Evolutionary conservation across 2,113 vertebrate genomes (phyloP).

Genomic region (Lipotes vexillifer): DNA sequence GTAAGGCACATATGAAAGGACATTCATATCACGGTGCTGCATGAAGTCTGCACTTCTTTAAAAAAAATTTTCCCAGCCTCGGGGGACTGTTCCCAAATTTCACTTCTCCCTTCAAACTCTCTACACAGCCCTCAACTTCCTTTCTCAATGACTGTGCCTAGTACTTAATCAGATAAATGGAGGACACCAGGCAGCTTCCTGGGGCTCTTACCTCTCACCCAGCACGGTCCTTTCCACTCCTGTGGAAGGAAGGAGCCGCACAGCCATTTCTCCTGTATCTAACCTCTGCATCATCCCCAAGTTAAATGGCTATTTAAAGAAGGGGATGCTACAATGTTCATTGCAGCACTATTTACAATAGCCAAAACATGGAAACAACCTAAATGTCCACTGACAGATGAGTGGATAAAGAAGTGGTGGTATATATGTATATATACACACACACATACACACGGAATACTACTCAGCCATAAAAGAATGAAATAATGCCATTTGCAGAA

Average conservation of each 20-base stretch:
- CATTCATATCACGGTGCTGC: accelerated
- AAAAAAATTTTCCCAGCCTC: background rate
- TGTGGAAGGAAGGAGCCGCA: background rate
- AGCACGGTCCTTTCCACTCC: background rate
- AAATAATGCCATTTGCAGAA: background rate
- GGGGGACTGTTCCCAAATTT: background rate
- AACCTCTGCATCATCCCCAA: background rate
- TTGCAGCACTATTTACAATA: background rate
- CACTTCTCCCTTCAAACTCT: background rate
- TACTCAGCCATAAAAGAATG: background rate
- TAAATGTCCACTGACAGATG: background rate
- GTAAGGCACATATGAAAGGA: background rate
- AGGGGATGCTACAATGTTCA: background rate
- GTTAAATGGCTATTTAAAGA: background rate
- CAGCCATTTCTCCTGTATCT: background rate
- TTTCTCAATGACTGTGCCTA: background rate
- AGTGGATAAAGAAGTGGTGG: background rate
- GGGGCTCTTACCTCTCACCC: accelerated
- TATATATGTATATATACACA: accelerated
- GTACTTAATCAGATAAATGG: background rate
- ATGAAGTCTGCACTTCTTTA: background rate
- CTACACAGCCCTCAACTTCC: background rate
- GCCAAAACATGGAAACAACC: background rate
- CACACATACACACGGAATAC: background rate
- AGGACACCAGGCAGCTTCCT: background rate